Evolutionary conservation across 2,113 vertebrate species (phyloP).

Genomic region (Sinocyclocheilus anophthalmus): DNA sequence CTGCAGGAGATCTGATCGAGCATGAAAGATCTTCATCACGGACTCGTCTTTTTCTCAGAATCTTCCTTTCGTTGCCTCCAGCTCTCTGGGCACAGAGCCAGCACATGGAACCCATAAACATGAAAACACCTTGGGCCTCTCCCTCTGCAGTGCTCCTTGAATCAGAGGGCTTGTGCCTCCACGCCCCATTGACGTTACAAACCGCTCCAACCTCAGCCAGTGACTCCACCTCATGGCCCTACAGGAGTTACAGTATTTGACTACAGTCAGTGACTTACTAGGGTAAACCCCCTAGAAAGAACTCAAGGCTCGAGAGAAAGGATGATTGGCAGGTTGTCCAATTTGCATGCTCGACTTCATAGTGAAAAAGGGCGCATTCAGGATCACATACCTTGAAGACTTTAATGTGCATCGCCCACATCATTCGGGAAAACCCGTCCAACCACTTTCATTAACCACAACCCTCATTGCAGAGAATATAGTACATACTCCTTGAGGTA

Average conservation of each 20-base stretch:
- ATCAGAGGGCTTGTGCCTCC: constrained; percentile 39
- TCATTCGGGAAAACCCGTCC: constrained; percentile 43
- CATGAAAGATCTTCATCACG: not conserved
- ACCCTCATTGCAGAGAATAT: constrained; percentile 9
- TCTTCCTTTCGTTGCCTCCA: constrained; percentile 46
- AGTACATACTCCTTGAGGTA: not conserved
- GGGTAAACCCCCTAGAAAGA: constrained; percentile 17
- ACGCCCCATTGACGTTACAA: constrained; percentile 49
- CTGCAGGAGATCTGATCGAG: not conserved
- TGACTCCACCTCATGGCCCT: not conserved
- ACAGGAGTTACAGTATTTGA: constrained; percentile 20
- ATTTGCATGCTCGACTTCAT: constrained; percentile 1
- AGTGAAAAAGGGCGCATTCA: constrained; percentile 37
- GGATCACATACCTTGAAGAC: constrained; percentile 31
- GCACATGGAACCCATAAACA: constrained; percentile 38
- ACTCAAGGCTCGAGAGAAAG: constrained; percentile 12
- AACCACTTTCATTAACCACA: constrained; percentile 39
- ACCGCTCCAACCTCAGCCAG: not conserved
- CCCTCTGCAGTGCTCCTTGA: constrained; percentile 33
- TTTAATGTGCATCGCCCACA: constrained; percentile 36
- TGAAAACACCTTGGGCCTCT: constrained; percentile 49
- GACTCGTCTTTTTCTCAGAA: constrained; percentile 42
- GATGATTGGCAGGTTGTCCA: constrained; percentile 33
- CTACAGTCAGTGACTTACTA: constrained; percentile 3
- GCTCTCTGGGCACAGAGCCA: constrained; percentile 40